Evolutionary conservation across 1,140 invertebrate species (phyloP), one percentile per base, ranked within the genome.

Genomic region (Drosophila athabasca): DNA sequence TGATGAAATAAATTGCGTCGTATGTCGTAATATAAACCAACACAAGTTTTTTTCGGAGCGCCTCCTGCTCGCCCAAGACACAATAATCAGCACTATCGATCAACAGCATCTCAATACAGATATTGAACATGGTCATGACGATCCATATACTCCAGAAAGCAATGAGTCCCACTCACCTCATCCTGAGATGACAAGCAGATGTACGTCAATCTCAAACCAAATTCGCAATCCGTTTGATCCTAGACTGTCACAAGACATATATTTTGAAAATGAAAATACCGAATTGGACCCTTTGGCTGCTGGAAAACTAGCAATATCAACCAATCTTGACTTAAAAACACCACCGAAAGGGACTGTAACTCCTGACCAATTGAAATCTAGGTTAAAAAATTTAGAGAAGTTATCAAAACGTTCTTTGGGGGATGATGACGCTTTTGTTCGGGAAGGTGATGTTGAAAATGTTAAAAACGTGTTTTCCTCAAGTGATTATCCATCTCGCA

Each of bases 101-200:
- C 92, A 91, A 17, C 91, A 93, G n/a, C 80, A 93, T 61, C 84
- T 94, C 0, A 92, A 88, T 58, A 88, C 82, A 9, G 73, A 58
- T 45, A 57, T 75, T 46, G 70, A 88, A 46, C 91, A 67, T 24
- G 46, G 64, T 26, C 92, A 92, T 24, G 90, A 94, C 81, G 95
- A 95, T 90, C 95, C 95, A 1, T 96, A 96, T 71, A 96, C 95
- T 0, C 95, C 95, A 13, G 95, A 96, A 77, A 96, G 95, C 92
- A 93, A 94, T 73, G 95, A 96, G 73, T 96, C 95, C 60, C 95
- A 94, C 71, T 95, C 95, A 52, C 95, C 95, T 8, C 94, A 94
- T 70, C 93, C 93, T 19, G 92, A 94, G 46, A 15, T 77, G 8
- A 75, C 58, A 2, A 79, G 67, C 51, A 70, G 62, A 35, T 67